Conservation (phyloP, 1,140 invertebrate genomes). For the Oppia nitens region DNA sequence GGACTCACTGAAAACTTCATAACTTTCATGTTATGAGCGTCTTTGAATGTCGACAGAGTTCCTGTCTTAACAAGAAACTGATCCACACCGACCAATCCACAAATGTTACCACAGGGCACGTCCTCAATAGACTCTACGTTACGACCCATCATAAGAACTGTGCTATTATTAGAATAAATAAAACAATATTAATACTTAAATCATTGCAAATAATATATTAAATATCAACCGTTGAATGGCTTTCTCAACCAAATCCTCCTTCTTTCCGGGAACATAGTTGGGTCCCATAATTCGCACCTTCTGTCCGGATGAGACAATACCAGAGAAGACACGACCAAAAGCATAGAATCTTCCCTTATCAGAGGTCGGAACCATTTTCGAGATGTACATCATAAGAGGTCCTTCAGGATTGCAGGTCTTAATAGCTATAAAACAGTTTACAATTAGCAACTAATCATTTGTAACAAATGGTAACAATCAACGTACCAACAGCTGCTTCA, state of each 20-base stretch:
- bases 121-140: conserved; percentile 98
- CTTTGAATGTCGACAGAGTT: conserved; percentile 96
- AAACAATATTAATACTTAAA: not conserved
- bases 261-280: conserved; percentile 93
- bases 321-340: conserved; percentile 98
- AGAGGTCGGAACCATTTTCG: conserved; percentile 99
- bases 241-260: conserved; percentile 97
- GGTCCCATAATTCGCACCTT: conserved; percentile 98
- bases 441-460: not conserved
- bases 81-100: conserved; percentile 98
- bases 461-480: too few relatives aligned
- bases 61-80: conserved; percentile 99
- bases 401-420: conserved; percentile 87
- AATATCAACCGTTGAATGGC: conserved; percentile 59
- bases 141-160: conserved; percentile 99
- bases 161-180: conserved; percentile 37
- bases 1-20: conserved; percentile 99
- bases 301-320: conserved; percentile 81
- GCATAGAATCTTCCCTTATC: conserved; percentile 99
- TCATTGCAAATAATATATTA: conserved; percentile 6
- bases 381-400: conserved; percentile 99
- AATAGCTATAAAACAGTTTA: conserved; percentile 28
- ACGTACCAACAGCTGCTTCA: conserved; percentile 54
- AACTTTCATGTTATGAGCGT: conserved; percentile 95
- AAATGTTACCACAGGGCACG: conserved; percentile 98